Percentiles rank a stretch among this genome's conserved stretches.
Conservation (phyloP, 2,797 vertebrate genomes). For the Calcarius lapponicus region DNA sequence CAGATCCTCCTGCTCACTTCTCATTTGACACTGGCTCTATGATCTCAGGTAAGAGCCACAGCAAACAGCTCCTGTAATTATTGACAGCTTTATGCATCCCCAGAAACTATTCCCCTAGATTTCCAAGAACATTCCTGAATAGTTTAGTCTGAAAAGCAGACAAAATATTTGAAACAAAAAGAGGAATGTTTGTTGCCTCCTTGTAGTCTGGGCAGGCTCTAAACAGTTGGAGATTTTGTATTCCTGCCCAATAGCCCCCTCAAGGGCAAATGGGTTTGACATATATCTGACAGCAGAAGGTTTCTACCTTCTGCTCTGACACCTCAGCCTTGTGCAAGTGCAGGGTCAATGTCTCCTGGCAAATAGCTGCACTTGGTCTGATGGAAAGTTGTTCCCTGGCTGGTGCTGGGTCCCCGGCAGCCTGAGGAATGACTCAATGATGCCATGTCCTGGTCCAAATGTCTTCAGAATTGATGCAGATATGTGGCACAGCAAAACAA, state of each 20-base stretch:
- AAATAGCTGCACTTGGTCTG: neutral
- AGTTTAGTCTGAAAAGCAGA: neutral
- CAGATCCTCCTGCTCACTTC: slow-evolving; percentile 15
- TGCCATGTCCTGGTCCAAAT: neutral
- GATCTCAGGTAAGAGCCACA: neutral
- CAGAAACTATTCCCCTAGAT: neutral
- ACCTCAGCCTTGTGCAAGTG: neutral
- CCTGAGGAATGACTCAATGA: neutral
- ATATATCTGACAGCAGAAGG: neutral
- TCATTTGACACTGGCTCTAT: neutral
- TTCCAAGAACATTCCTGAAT: neutral
- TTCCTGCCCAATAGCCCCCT: neutral
- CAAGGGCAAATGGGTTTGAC: neutral
- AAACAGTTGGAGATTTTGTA: neutral
- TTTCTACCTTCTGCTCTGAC: neutral
- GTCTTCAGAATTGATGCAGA: neutral
- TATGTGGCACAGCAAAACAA: neutral
- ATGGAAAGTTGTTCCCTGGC: neutral
- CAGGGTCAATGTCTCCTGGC: neutral
- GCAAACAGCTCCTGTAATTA: slow-evolving; percentile 17
- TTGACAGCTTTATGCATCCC: neutral
- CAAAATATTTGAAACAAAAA: neutral
- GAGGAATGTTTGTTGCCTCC: neutral
- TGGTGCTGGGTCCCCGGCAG: neutral
- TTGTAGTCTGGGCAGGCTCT: neutral